Evolutionary conservation across 2,797 vertebrate genomes (phyloP).

Genomic region (Gephyroberyx darwinii): DNA sequence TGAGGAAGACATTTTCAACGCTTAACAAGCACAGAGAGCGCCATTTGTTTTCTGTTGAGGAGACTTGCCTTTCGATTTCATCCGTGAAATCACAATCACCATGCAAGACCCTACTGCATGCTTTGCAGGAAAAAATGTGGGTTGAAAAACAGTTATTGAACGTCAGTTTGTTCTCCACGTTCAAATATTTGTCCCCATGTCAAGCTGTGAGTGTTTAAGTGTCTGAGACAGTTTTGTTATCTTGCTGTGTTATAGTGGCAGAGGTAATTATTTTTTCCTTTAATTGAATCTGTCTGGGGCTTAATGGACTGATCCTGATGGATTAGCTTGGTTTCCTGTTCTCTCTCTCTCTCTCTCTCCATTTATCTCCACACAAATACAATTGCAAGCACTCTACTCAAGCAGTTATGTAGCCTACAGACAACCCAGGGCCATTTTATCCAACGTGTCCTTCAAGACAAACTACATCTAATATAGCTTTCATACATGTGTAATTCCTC

Average conservation of each 20-base stretch:
- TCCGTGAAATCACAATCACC: slow-evolving; percentile 66
- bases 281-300: slow-evolving; percentile 77
- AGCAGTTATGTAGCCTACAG: slow-evolving; percentile 54
- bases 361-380: slow-evolving; percentile 31
- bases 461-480: slow-evolving; percentile 43
- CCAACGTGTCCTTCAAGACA: slow-evolving; percentile 44
- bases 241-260: slow-evolving; percentile 54
- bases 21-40: slow-evolving; percentile 55
- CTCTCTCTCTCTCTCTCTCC: not conserved
- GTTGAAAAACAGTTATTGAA: slow-evolving; percentile 24
- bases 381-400: slow-evolving; percentile 23
- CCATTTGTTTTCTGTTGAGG: slow-evolving; percentile 68
- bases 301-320: slow-evolving; percentile 74
- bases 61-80: slow-evolving; percentile 34
- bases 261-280: slow-evolving; percentile 68
- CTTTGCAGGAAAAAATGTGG: slow-evolving; percentile 25
- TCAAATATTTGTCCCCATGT: slow-evolving; percentile 53
- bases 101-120: not conserved
- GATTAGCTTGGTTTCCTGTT: slow-evolving; percentile 73
- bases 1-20: slow-evolving; percentile 67
- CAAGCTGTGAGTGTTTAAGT: slow-evolving; percentile 37
- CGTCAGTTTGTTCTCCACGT: slow-evolving; percentile 31
- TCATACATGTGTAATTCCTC: slow-evolving; percentile 13
- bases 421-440: slow-evolving; percentile 51
- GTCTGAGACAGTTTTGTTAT: slow-evolving; percentile 24